Evolutionary conservation across 1,140 invertebrate species (phyloP).

Genomic region (Drosophila subobscura): DNA sequence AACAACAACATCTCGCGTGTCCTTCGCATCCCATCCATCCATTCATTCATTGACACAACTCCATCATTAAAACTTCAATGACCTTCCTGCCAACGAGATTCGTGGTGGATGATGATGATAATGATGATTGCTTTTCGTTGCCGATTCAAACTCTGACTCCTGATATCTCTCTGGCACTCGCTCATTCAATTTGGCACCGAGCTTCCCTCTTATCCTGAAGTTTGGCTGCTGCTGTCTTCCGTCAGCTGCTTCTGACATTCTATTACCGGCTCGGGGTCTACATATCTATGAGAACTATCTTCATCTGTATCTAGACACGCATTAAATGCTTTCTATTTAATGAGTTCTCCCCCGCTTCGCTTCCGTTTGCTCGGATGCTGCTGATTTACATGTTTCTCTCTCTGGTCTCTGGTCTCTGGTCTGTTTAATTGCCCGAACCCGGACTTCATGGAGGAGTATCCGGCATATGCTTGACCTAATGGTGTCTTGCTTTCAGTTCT

Average conservation of each 20-base stretch:
- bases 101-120: slow-evolving; percentile 24
- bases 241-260: slow-evolving; percentile 72
- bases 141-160: slow-evolving; percentile 67
- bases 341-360: slow-evolving; percentile 52
- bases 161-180: slow-evolving; percentile 60
- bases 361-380: slow-evolving; percentile 2
- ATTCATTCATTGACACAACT: slow-evolving; percentile 45
- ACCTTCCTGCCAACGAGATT: slow-evolving; percentile 60
- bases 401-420: slow-evolving; percentile 14
- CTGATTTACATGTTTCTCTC: slow-evolving; percentile 65
- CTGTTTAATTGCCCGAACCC: slow-evolving; percentile 68
- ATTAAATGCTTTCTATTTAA: slow-evolving; percentile 82
- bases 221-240: slow-evolving; percentile 27
- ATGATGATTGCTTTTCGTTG: slow-evolving; percentile 43
- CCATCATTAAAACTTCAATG: slow-evolving; percentile 81
- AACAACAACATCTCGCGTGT: slow-evolving; percentile 43
- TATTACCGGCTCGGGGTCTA: slow-evolving; percentile 51
- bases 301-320: slow-evolving; percentile 70
- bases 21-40: not conserved
- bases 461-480: slow-evolving; percentile 61
- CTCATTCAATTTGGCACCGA: slow-evolving; percentile 45
- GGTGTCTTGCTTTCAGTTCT: slow-evolving; percentile 33
- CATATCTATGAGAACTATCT: slow-evolving; percentile 61
- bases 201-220: no score
- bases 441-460: slow-evolving; percentile 25